Evolutionary conservation across 2,113 vertebrate species (phyloP), one percentile per base, ranked within the genome.

Genomic region (Dicaeum eximium): DNA sequence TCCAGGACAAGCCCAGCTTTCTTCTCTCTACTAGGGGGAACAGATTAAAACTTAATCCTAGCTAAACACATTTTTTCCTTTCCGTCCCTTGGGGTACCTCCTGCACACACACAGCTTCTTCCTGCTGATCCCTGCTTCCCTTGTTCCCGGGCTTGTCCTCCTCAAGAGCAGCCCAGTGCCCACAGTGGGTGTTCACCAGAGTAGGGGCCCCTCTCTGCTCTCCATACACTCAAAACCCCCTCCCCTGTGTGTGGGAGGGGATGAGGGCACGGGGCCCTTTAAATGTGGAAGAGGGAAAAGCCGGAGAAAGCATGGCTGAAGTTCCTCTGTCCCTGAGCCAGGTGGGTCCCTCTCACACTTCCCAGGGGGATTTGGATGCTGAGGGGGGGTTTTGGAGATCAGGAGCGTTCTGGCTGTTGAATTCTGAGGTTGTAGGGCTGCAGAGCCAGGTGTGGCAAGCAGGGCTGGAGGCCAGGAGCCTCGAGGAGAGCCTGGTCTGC

Each of bases 21-120:
- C 70, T 94, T 79, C 53, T 58, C 78, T 45, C 47, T 96, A 6
- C 35, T 31, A 60, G 13, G 61, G 53, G 62, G 40, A 61, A 38
- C 37, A 90, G 92, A 90, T 96, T 93, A 90, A 82, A 90, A 85
- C 35, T 67, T 72, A 93, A 94, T 91, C 92, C 81, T 71, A 10
- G 51, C 60, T 96, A 91, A 96, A 94, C 37, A 53, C 61, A 27
- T 93, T 91, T 93, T 85, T 70, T 93, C 81, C 78, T 85, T 85
- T 75, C 45, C 50, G 31, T 85, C 53, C 79, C 78, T 31, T 47
- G 1, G 13, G 42, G 77, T 66, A 35, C 60, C 42, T 70, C 54
- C 42, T 42, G 60, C 15, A 44, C 47, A 44, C 1, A n/a, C 30
- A 27, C 6, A 27, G 69, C 62, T 80, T 80, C 6, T 1, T 33